These are phyloP conservation scores for Euura lappo DNA, from an alignment of 1,140 invertebrate species.

Conservation along the genomic window DNA sequence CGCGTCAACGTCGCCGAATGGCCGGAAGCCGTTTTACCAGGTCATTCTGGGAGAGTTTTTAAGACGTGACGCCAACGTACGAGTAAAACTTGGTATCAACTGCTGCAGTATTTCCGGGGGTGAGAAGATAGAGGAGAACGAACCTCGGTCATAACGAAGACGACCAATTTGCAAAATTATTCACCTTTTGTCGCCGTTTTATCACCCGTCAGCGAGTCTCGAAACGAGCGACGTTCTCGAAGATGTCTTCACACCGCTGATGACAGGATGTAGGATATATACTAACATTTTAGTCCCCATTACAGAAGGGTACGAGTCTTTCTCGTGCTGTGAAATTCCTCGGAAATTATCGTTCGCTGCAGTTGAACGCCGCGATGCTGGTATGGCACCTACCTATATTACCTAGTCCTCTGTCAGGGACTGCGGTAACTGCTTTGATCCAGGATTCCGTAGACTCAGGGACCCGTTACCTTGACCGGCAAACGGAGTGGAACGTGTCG, in stretches of 20 bases:
- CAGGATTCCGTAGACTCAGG: not conserved
- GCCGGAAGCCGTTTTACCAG: constrained; percentile 11
- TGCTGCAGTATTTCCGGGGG: too few relatives aligned
- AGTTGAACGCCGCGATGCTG: not conserved
- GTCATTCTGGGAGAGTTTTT: not conserved
- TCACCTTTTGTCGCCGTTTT: not conserved
- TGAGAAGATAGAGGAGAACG: too few relatives aligned
- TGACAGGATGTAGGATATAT: too few relatives aligned
- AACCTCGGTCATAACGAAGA: not conserved
- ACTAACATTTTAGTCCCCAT: too few relatives aligned
- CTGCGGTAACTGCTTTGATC: not conserved
- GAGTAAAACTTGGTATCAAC: not conserved
- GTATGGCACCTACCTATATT: not conserved
- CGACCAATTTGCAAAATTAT: not conserved
- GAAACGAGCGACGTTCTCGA: too few relatives aligned
- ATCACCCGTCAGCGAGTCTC: too few relatives aligned
- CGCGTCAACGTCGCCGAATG: constrained; percentile 32
- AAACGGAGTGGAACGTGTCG: constrained; percentile 2
- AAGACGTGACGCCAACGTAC: not conserved
- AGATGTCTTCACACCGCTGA: too few relatives aligned
- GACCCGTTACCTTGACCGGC: constrained; percentile 6
- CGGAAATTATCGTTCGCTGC: not conserved
- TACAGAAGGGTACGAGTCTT: too few relatives aligned
- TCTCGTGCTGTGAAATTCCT: not conserved
- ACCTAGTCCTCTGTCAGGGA: not conserved